These are phyloP conservation scores for Ariolimax columbianus DNA, from an alignment of 2,888 invertebrate species.

Conservation along the genomic window DNA sequence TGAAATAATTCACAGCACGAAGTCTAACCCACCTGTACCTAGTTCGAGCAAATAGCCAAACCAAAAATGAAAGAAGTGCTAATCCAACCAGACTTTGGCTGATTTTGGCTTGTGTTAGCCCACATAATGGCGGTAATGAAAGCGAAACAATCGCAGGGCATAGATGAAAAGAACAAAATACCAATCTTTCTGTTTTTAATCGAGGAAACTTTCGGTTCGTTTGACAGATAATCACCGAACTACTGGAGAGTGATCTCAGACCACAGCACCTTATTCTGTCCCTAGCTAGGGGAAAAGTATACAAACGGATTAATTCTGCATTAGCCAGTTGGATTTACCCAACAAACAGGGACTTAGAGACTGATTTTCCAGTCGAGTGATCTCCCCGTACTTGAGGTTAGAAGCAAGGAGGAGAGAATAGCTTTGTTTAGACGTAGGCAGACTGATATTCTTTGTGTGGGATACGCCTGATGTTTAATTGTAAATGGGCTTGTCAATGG, in stretches of 20 bases:
- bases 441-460: background rate
- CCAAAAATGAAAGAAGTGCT: slow-evolving; percentile 13
- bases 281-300: background rate
- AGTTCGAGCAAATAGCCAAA: slow-evolving; percentile 32
- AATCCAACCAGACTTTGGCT: slow-evolving; percentile 25
- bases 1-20: slow-evolving; percentile 24
- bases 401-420: background rate
- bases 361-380: background rate
- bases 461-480: background rate
- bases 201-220: slow-evolving; percentile 8
- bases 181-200: slow-evolving; percentile 25
- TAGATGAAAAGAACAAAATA: slow-evolving; percentile 12
- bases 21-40: slow-evolving; percentile 6
- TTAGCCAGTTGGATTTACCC: slow-evolving; percentile 13
- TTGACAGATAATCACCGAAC: slow-evolving; percentile 10
- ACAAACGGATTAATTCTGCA: slow-evolving; percentile 40
- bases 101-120: slow-evolving; percentile 25
- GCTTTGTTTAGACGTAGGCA: background rate
- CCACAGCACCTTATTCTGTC: background rate
- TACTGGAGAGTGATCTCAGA: background rate
- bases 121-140: slow-evolving; percentile 31
- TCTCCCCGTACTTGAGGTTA: background rate
- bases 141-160: slow-evolving; percentile 25
- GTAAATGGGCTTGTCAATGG: background rate
- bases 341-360: slow-evolving; percentile 10